Base-by-base conservation (phyloP, 2,888 invertebrate genomes). In the Eueremaeus valkanovi region DNA sequence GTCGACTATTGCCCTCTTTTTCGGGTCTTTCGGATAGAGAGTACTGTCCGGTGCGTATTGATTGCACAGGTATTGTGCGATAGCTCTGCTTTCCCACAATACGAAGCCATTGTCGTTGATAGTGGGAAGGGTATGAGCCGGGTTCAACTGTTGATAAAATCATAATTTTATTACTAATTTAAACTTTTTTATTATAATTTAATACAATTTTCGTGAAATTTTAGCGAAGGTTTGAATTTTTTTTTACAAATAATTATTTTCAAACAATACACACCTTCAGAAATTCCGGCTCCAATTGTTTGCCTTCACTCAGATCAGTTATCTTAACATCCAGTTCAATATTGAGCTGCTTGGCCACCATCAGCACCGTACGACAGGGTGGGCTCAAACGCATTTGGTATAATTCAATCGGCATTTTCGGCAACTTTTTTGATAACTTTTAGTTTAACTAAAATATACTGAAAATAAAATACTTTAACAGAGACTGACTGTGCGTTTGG, bases 71-170 rank as follows among this genome's bases (percentile, higher is more conserved):
- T 92, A 92, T 83, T 88, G 86, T 83, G 89, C 87, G 82, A 93
- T 92, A 78, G 92, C 90, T 63, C 92, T 90, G 70, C 93, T 92
- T 24, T 93, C 93, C 79, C 91, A 88, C 73, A 93, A 84, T 79
- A 86, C 86, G 81, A 93, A 90, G 29, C 92, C 92, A 80, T 89
- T 87, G 31, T 72, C 72, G 16, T 21, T 45, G 74, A 93, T 83
- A 0, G 92, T 92, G 11, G 94, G 94, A 77, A 94, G 87, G 49
- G 89, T 89, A 83, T 93, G 93, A 84, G 92, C 92, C 8, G 83
- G 83, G 76, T 83, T 83, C 73, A 83, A 81, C 82, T 83, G n/a
- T 29, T 29, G 3, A 51, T 51, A 6, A 6, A 51, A 11, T 21
- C 5, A 6, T 51, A 51, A 6, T 18, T 51, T 51, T 51, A n/a